These are phyloP conservation scores for Acleris cristana DNA, from an alignment of 2,888 invertebrate species.

Conservation along the genomic window DNA sequence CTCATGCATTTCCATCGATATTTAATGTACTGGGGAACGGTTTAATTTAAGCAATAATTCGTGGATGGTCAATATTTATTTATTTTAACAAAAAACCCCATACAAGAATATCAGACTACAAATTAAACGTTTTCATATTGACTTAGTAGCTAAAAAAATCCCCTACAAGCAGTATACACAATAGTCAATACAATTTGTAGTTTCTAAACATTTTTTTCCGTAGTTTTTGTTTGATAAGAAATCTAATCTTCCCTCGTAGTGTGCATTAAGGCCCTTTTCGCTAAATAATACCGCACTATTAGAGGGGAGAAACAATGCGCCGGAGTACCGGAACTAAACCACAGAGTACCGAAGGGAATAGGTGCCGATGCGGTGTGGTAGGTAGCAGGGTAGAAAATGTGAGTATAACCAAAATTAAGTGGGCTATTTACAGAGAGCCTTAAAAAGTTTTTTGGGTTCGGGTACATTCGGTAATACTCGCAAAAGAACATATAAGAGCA, in stretches of 20 bases:
- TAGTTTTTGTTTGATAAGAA: slow-evolving; percentile 76
- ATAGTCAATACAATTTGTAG: slow-evolving; percentile 54
- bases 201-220: slow-evolving; percentile 48
- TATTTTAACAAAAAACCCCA: not conserved
- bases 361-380: slow-evolving; percentile 57
- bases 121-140: slow-evolving; percentile 16
- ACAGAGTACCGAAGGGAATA: slow-evolving; percentile 72
- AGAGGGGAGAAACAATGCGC: slow-evolving; percentile 68
- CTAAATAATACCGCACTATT: slow-evolving; percentile 77
- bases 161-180: slow-evolving; percentile 44
- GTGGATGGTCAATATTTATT: not conserved
- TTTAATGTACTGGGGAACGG: too few species aligned
- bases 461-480: too few species aligned
- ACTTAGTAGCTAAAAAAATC: slow-evolving; percentile 36
- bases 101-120: slow-evolving; percentile 12
- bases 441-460: too few species aligned
- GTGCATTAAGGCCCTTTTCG: slow-evolving; percentile 77
- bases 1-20: too few species aligned
- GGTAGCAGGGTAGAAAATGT: slow-evolving; percentile 42
- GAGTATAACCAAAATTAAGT: too few species aligned
- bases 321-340: slow-evolving; percentile 79
- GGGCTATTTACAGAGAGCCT: too few species aligned
- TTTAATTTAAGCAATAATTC: too few species aligned
- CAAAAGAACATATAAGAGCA: too few species aligned
- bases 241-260: slow-evolving; percentile 75